Base-by-base conservation (phyloP, 2,113 vertebrate genomes). In the Lamprotornis superbus region DNA sequence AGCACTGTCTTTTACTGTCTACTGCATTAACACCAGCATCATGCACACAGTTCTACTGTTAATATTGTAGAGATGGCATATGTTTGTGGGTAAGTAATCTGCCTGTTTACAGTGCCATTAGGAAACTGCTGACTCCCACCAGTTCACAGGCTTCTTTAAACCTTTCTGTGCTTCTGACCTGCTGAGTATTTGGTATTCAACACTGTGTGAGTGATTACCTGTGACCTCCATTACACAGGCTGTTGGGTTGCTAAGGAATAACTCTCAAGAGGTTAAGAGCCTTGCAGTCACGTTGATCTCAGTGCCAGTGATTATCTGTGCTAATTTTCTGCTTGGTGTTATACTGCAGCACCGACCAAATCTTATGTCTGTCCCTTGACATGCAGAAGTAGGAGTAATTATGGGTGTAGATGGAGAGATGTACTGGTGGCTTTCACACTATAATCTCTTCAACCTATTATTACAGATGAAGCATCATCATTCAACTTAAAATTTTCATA, bases 181-280 rank as follows among this genome's bases (percentile, higher is more conserved):
- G 74, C 73, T 91, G 44, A 82, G 33, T 69, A 20, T 83, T 94
- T 90, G 78, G 16, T 94, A 95, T 90, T 92, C 84, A 87, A 42
- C 52, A 56, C 42, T 1, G 0, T 31, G 10, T 2, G 1, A 80
- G 19, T 68, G 44, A 83, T 91, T 84, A 73, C 80, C 59, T 63
- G 35, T 12, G 28, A 12, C 59, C 70, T 90, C 55, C 15, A 3
- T 79, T 83, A 73, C 82, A 71, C 47, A 91, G 63, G 59, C 49
- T 93, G 28, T n/a, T 94, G 53, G 28, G 75, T 90, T 95, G 91
- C 74, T 95, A 88, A 88, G 75, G 87, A 91, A 90, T 83, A 75
- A 60, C 44, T 90, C 83, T 69, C 78, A 59, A 53, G 77, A 89
- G 78, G 81, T 90, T 90, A 79, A 92, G 28, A 83, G 47, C 33